Percentiles rank a stretch among this genome's conserved stretches.
Conservation (phyloP, 2,797 vertebrate genomes). For the Peromyscus eremicus region DNA sequence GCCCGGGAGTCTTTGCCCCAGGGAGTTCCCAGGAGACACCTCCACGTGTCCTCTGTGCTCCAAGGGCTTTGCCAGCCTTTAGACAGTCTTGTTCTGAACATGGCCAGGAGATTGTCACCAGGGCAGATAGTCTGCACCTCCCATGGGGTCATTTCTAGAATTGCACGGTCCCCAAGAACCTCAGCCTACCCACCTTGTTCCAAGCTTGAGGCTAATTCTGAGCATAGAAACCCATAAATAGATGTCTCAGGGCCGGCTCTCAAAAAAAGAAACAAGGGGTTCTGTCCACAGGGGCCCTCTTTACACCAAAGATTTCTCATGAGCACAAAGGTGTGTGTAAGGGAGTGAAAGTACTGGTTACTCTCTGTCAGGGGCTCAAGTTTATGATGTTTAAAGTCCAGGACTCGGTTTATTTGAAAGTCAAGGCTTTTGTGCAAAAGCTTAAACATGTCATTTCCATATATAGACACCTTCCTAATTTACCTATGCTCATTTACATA, state of each 20-base stretch:
- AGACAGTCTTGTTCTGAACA: not conserved
- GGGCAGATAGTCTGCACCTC: accelerated
- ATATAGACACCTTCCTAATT: not conserved
- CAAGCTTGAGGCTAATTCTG: not conserved
- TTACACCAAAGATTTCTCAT: not conserved
- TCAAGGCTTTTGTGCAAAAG: not conserved
- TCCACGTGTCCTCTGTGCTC: not conserved
- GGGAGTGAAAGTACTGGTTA: not conserved
- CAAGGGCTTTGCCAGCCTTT: not conserved
- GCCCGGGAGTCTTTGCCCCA: not conserved
- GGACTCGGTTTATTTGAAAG: not conserved
- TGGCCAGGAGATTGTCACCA: not conserved
- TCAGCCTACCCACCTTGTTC: not conserved
- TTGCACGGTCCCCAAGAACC: not conserved
- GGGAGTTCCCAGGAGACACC: too few relatives aligned
- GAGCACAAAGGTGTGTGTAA: not conserved
- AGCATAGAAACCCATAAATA: not conserved
- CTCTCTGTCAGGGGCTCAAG: not conserved
- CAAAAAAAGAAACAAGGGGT: not conserved
- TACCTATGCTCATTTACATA: not conserved
- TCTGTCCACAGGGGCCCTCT: not conserved
- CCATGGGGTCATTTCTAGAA: too few relatives aligned
- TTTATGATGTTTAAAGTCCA: not conserved
- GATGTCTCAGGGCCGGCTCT: not conserved
- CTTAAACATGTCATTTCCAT: not conserved